Base-by-base conservation (phyloP, 2,113 vertebrate species). In the Lucifuga dentata region DNA sequence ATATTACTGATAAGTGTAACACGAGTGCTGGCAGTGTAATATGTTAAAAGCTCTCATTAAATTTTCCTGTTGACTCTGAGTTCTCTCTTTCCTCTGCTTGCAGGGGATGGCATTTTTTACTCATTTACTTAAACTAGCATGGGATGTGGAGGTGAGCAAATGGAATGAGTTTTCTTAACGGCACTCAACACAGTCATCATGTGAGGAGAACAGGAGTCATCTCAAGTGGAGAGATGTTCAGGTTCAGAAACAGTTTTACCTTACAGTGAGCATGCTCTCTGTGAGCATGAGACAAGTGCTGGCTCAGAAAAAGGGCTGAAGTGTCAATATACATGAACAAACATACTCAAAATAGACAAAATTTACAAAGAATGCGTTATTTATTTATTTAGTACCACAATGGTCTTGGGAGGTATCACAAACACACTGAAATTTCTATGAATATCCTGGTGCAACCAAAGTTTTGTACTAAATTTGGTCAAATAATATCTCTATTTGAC, bases 1-100 rank as follows among this genome's bases (percentile, higher is more conserved):
- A 88, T 81, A 88, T 80, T 75, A 77, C 85, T 72, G 88, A 87
- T 88, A 87, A 89, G 78, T 83, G 86, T 80, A 90, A 90, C 80
- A 87, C 59, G 87, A 91, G 86, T 63, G 68, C 77, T 44, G 67
- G 38, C 55, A 20, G 77, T 80, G 86, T 80, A 76, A 86, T 68
- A 68, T 64, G 75, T 72, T 90, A 89, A 89, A 88, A 89, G 91
- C 81, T 83, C 64, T 78, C 68, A 73, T 84, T 84, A 63, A 44
- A 33, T 73, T 77, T 73, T 60, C 48, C 62, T 36, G 53, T 68
- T 71, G 77, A 67, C 65, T 81, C 60, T 35, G 51, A 59, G 16
- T 68, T 52, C 48, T 11, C n/a, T 52, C 68, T 78, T 57, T 56
- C 62, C 40, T 62, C 80, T 52, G 52, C 55, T 29, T 29, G 26